These are phyloP conservation scores for Carpatolechia fugitivella DNA, from an alignment of 2,888 invertebrate genomes.

Conservation along the genomic window DNA sequence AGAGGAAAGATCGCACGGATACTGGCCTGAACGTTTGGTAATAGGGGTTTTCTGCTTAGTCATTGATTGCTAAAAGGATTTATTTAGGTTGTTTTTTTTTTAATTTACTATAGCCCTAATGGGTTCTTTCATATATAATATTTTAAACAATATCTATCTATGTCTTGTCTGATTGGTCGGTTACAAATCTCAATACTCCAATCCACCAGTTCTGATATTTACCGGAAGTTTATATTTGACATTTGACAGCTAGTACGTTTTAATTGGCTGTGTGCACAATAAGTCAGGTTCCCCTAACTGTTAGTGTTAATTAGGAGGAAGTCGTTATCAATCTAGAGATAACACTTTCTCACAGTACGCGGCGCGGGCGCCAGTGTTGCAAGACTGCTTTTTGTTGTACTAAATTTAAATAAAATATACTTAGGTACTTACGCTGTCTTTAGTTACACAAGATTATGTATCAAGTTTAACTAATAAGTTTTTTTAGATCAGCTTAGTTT, in stretches of 20 bases:
- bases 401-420: no score
- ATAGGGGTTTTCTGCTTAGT: neutral
- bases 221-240: neutral
- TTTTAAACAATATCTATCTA: no score
- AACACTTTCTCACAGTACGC: constrained; percentile 12
- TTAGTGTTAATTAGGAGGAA: constrained; percentile 12
- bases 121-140: no score
- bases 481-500: no score
- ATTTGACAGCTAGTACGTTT: neutral
- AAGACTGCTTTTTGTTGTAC: neutral
- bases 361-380: neutral
- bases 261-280: neutral
- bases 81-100: neutral
- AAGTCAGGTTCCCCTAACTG: neutral
- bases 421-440: no score
- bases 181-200: no score
- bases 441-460: no score
- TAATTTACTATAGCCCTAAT: no score
- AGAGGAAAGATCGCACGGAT: constrained; percentile 5
- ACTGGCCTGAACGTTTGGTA: neutral
- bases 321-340: constrained; percentile 14
- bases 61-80: neutral
- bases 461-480: no score
- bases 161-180: no score
- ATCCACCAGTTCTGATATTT: neutral